Conservation (phyloP, 2,888 invertebrate genomes). For the Lepidochrysops patricia region DNA sequence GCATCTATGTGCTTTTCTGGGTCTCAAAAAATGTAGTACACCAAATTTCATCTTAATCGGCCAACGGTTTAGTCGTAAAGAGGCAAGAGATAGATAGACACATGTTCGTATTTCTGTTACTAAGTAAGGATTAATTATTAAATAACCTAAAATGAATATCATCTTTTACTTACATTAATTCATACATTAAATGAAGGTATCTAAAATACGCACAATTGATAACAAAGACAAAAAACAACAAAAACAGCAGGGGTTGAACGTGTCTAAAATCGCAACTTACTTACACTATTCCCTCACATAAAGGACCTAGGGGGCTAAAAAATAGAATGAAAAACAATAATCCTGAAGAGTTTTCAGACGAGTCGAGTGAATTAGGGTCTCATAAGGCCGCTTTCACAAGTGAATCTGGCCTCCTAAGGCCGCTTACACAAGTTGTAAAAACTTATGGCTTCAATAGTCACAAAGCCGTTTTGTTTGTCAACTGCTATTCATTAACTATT, state of each 20-base stretch:
- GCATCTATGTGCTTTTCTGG: no score
- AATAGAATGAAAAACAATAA: slow-evolving; percentile 8
- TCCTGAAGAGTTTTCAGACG: slow-evolving; percentile 4
- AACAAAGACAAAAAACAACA: background rate
- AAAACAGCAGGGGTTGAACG: background rate
- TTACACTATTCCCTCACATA: background rate
- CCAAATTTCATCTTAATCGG: no score
- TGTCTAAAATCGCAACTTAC: slow-evolving; percentile 2
- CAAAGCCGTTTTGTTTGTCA: background rate
- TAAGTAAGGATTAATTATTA: no score
- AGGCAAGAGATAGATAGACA: no score
- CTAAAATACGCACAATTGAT: background rate
- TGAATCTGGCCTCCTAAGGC: background rate
- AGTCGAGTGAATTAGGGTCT: background rate
- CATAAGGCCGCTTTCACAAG: background rate
- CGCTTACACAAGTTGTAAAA: background rate
- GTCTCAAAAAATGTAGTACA: no score
- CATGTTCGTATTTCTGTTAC: no score
- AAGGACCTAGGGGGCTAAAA: background rate
- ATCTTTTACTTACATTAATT: no score
- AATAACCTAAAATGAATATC: no score
- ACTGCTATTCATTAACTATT: background rate
- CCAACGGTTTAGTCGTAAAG: no score
- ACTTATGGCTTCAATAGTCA: background rate
- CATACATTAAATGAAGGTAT: no score